Evolutionary conservation across 2,113 vertebrate species (phyloP).

Genomic region (Ceyx melanurus): DNA sequence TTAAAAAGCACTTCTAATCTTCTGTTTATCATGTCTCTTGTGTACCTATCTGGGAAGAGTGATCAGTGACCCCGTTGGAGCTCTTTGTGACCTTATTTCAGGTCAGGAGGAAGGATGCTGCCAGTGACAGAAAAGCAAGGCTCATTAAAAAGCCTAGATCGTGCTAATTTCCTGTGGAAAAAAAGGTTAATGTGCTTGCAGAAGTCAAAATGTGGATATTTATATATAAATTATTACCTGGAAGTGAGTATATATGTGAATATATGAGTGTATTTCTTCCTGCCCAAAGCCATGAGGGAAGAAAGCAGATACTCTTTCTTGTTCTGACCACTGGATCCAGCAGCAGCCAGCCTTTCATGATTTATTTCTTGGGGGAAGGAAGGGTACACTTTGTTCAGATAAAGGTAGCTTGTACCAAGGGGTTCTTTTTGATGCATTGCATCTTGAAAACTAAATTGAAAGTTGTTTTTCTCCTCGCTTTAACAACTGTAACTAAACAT

Average conservation of each 20-base stretch:
- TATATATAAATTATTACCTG: neutral
- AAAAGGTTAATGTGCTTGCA: neutral
- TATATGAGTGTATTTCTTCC: neutral
- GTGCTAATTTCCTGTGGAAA: neutral
- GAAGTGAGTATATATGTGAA: neutral
- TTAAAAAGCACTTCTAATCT: neutral
- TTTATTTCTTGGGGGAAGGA: neutral
- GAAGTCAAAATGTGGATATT: neutral
- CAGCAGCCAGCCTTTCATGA: neutral
- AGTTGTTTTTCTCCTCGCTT: neutral
- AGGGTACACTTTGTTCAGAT: neutral
- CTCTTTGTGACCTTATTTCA: neutral
- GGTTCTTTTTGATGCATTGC: neutral
- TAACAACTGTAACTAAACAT: neutral
- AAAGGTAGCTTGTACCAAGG: neutral
- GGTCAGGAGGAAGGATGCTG: neutral
- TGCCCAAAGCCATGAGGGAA: neutral
- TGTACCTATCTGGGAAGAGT: neutral
- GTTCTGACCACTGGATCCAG: neutral
- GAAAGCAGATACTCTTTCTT: neutral
- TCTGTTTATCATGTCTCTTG: neutral
- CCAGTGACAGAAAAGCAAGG: neutral
- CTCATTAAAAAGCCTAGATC: neutral
- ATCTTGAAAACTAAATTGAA: neutral
- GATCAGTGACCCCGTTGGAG: neutral